Conservation (phyloP, 2,888 invertebrate species). For the Deilephila elpenor region DNA sequence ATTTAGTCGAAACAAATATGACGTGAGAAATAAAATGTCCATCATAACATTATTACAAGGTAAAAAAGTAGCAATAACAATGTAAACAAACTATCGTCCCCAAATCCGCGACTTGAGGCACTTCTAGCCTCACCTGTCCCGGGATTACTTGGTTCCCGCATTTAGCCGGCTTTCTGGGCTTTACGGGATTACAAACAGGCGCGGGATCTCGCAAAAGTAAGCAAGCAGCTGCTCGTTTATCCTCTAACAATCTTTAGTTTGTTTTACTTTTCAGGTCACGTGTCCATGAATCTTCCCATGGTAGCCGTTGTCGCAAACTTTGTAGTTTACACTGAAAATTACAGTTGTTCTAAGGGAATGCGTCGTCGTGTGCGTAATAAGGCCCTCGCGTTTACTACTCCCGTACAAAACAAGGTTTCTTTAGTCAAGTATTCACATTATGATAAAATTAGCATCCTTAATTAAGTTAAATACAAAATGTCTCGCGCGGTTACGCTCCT, state of each 20-base stretch:
- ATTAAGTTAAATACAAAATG: constrained; percentile 8
- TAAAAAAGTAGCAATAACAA: constrained; percentile 26
- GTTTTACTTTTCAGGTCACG: constrained; percentile 59
- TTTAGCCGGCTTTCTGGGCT: constrained; percentile 57
- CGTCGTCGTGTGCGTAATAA: background rate
- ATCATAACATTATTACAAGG: background rate
- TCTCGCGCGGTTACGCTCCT: background rate
- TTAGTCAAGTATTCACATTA: background rate
- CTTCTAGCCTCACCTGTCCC: constrained; percentile 55
- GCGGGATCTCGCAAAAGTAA: constrained; percentile 54
- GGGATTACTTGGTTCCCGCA: constrained; percentile 55
- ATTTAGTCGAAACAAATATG: background rate
- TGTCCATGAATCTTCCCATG: constrained; percentile 42
- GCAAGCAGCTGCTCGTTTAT: constrained; percentile 60
- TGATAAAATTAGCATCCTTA: constrained; percentile 14
- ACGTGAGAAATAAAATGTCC: background rate
- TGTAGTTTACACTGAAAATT: constrained; percentile 22
- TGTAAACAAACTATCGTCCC: constrained; percentile 52
- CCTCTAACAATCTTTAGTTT: constrained; percentile 57
- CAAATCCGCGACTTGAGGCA: constrained; percentile 49
- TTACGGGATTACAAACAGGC: constrained; percentile 57
- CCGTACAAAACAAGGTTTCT: background rate
- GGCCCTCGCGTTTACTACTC: background rate
- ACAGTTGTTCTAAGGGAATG: background rate
- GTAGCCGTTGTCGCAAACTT: constrained; percentile 31